A percentile compares a stretch with the other conserved stretches of the same genome.
phyloP scores from a whole-genome alignment of 1,140 invertebrate genomes.

The Cyclargus thomasi region DNA sequence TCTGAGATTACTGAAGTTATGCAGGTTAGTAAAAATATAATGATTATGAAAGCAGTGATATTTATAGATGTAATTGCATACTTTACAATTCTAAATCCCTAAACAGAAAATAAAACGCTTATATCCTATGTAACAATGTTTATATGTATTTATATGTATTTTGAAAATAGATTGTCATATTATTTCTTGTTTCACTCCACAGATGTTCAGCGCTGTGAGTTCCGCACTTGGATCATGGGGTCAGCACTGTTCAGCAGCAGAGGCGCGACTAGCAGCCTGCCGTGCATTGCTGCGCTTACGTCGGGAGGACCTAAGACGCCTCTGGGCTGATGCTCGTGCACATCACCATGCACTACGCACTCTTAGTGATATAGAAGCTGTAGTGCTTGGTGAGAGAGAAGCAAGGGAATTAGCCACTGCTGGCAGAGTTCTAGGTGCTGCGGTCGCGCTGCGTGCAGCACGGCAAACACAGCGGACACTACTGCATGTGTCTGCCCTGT shows the following conservation, averaged over 20 bases:
- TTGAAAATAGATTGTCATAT: background rate
- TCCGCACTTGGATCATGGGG: constrained; percentile 85
- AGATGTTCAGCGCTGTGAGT: constrained; percentile 90
- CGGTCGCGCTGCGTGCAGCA: constrained; percentile 84
- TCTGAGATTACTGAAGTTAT: constrained; percentile 92
- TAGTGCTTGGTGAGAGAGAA: constrained; percentile 86
- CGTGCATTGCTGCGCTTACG: constrained; percentile 93
- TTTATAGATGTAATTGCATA: too few relatives aligned
- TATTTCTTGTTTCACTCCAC: constrained; percentile 5
- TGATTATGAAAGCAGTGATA: too few relatives aligned
- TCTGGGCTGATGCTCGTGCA: constrained; percentile 95
- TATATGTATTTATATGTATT: too few relatives aligned
- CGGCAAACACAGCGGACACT: constrained; percentile 81
- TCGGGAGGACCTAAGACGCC: constrained; percentile 92
- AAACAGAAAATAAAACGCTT: too few relatives aligned
- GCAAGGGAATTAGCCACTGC: constrained; percentile 81
- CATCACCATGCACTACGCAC: constrained; percentile 92
- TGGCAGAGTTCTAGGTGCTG: constrained; percentile 92
- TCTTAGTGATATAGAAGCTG: constrained; percentile 90
- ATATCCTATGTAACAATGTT: too few relatives aligned
- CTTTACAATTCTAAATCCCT: too few relatives aligned
- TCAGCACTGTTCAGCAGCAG: constrained; percentile 87
- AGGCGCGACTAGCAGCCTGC: constrained; percentile 92
- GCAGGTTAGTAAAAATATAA: constrained; percentile 71
- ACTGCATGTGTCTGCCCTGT: constrained; percentile 87